phyloP scores from a whole-genome alignment of 2,113 vertebrate species.

The Peromyscus polionotus region DNA sequence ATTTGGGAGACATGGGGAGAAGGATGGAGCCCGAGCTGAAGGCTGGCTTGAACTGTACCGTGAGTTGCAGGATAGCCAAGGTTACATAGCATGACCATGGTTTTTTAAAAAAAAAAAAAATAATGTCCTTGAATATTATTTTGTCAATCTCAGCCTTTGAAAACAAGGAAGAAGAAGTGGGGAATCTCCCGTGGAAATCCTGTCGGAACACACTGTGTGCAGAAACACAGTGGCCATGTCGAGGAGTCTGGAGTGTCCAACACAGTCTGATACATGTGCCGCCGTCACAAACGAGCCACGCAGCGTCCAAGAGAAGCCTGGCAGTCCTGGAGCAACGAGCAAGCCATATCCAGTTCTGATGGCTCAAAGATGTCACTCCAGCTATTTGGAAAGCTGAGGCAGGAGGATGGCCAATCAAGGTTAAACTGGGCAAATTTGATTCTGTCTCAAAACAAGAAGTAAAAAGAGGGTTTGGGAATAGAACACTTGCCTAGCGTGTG shows the following conservation, averaged over 20 bases:
- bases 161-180: too few species aligned
- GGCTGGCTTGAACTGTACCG: background rate
- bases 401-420: background rate
- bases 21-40: background rate
- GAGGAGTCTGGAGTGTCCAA: background rate
- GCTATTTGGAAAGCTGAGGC: background rate
- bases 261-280: fast-evolving
- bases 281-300: background rate
- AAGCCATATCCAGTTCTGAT: background rate
- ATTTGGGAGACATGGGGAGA: background rate
- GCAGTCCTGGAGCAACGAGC: too few species aligned
- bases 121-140: too few species aligned
- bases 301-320: background rate
- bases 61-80: background rate
- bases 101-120: background rate
- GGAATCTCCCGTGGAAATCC: background rate
- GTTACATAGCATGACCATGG: background rate
- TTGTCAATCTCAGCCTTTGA: background rate
- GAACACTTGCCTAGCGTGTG: background rate
- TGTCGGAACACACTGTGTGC: too few species aligned
- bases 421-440: background rate
- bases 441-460: background rate
- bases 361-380: background rate
- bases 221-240: too few species aligned
- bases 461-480: too few species aligned